Percentiles rank a stretch among this genome's conserved stretches.
These are phyloP conservation scores for Epizoanthus stellaris DNA, from an alignment of 92 coral and sea anemone genomes.

Conservation along the genomic window DNA sequence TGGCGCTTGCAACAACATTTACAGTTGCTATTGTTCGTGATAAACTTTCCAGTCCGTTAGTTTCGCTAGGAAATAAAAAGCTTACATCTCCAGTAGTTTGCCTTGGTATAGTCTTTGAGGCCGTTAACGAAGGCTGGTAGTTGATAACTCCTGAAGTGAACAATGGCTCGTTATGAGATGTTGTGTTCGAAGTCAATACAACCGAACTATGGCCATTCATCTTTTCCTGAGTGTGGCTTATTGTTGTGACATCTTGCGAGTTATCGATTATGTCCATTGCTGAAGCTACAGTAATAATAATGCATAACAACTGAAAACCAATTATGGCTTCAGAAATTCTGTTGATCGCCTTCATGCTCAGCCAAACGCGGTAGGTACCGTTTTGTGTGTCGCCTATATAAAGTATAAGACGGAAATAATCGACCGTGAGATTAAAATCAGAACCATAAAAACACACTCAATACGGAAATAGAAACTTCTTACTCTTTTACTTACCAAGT, in stretches of 20 bases:
- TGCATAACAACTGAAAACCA: slow-evolving; percentile 2
- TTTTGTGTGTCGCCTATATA: neutral
- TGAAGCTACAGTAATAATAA: neutral
- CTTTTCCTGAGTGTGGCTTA: neutral
- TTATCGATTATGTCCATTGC: neutral
- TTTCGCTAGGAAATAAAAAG: too few species aligned
- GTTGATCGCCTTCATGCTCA: slow-evolving; percentile 14
- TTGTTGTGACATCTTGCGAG: neutral
- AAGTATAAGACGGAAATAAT: slow-evolving; percentile 3
- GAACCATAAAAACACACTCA: neutral
- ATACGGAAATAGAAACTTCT: neutral
- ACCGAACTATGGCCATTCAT: neutral
- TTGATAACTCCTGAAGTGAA: too few species aligned
- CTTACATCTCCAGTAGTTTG: too few species aligned
- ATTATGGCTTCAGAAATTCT: slow-evolving; percentile 8
- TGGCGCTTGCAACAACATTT: too few species aligned
- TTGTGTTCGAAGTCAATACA: slow-evolving; percentile 1
- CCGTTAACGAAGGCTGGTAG: too few species aligned
- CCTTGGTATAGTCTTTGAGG: too few species aligned
- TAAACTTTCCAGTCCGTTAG: too few species aligned
- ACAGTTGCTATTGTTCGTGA: too few species aligned
- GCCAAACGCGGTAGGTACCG: neutral
- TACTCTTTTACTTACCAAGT: neutral
- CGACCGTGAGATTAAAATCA: slow-evolving; percentile 1
- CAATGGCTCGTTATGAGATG: too few species aligned